Evolutionary conservation across 92 coral and sea anemone species (phyloP), one percentile per base, ranked within the genome.

Genomic region (Umimayanthus kanabou): DNA sequence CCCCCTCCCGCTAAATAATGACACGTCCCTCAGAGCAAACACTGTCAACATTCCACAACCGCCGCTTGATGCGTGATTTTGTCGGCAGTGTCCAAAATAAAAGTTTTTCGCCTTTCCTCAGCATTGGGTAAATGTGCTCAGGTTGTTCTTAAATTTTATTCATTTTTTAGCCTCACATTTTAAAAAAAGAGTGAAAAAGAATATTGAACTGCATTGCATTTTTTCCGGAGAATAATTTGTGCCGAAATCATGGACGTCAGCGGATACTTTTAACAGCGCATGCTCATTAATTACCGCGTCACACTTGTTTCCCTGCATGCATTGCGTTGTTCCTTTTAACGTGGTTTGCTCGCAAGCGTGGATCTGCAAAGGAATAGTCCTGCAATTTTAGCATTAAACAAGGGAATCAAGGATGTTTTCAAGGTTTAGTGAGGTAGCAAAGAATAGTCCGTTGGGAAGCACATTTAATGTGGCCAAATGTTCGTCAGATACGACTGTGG

Each of bases 341-440:
- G 88, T 85, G 73, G 70, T 85, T 45, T 67, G 75, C 66, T 29
- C 82, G 89, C 75, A 88, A 83, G 78, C 42, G 65, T 82, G 78
- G 66, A 43, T 49, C 40, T n/a, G 66, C 67, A 70, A 64, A 28
- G 53, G 40, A 70, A 30, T 25, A 20, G 29, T 42, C 11, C 61
- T 3, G 9, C 22, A 26, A 22, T 69, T 83, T 25, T 25, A 65
- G 61, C 26, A 9, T 42, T 20, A 10, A 45, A 70, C 13, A 43
- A 9, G 72, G 58, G 65, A 53, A 92, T 85, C 67, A 50, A 81
- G 82, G 77, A 97, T 97, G 99, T 95, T 95, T 87, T 97, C 99
- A 25, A 91, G 96, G 75, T 93, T 93, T 88, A 87, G 91, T 26
- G 95, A 97, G 82, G 91, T 93, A 58, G 97, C 99, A 88, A 97